phyloP scores from a whole-genome alignment of 1,140 invertebrate species.

The Carcinoscorpius rotundicauda region DNA sequence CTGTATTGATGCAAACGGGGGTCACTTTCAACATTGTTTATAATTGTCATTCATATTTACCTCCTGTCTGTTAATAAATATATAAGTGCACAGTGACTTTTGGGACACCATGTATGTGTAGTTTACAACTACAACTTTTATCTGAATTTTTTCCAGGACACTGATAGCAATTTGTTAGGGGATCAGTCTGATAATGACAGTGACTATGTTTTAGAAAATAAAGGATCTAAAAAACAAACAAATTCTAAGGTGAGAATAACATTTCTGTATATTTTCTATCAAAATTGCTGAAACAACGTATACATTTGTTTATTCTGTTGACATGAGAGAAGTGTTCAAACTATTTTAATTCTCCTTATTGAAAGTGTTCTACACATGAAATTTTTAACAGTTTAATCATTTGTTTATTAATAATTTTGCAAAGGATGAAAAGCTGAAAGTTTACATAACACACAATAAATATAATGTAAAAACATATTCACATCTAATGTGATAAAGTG shows the following conservation, averaged over 20 bases:
- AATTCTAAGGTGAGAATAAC: constrained; percentile 12
- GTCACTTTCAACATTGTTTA: constrained; percentile 1
- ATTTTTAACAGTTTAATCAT: neutral
- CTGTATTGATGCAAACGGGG: neutral
- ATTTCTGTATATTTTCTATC: neutral
- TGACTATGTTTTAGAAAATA: constrained; percentile 20
- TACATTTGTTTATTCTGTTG: neutral
- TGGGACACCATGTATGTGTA: neutral
- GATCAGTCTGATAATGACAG: constrained; percentile 20
- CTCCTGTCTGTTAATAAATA: neutral
- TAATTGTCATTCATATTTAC: neutral
- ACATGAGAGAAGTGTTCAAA: neutral
- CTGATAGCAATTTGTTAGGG: constrained; percentile 17
- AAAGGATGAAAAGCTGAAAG: no score
- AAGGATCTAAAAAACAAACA: constrained; percentile 18
- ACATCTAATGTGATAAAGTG: no score
- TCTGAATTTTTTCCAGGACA: constrained; percentile 8
- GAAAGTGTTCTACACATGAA: neutral
- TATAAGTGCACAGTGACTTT: neutral
- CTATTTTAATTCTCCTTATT: neutral
- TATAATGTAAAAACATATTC: no score
- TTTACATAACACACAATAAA: no score
- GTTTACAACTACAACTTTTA: neutral
- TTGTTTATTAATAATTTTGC: constrained; percentile 3
- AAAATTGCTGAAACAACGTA: neutral